Percentiles rank a stretch among this genome's conserved stretches.
Conservation (phyloP, 2,113 vertebrate species). For the Symphodus melops region DNA sequence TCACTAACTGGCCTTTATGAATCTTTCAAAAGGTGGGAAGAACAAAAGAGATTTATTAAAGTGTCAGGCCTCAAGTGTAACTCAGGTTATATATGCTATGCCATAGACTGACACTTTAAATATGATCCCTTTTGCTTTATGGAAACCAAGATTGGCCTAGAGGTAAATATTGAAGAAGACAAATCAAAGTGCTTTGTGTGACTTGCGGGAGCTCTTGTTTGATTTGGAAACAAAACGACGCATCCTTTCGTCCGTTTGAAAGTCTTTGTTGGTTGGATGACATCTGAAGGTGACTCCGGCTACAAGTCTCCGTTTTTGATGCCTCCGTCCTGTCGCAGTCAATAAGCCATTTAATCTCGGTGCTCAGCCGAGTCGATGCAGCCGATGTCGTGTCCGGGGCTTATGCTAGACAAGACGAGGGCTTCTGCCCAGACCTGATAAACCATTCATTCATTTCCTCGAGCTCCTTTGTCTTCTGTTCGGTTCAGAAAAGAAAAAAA, state of each 20-base stretch:
- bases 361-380: slow-evolving; percentile 77
- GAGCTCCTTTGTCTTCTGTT: slow-evolving; percentile 81
- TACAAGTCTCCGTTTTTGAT: slow-evolving; percentile 70
- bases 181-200: slow-evolving; percentile 28
- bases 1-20: slow-evolving; percentile 75
- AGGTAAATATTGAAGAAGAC: slow-evolving; percentile 38
- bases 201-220: slow-evolving; percentile 18
- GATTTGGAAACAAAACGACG: slow-evolving; percentile 16
- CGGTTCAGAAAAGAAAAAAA: slow-evolving; percentile 63
- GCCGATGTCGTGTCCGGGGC: slow-evolving; percentile 73
- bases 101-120: slow-evolving; percentile 39
- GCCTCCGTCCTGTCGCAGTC: slow-evolving; percentile 74
- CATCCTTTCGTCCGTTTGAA: slow-evolving; percentile 35
- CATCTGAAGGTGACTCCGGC: slow-evolving; percentile 82
- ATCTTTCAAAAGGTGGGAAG: slow-evolving; percentile 55
- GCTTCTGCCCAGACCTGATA: slow-evolving; percentile 81
- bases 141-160: background rate
- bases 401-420: slow-evolving; percentile 67
- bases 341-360: slow-evolving; percentile 86
- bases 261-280: slow-evolving; percentile 50
- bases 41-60: slow-evolving; percentile 56
- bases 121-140: slow-evolving; percentile 17
- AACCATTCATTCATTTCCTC: slow-evolving; percentile 76
- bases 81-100: slow-evolving; percentile 16
- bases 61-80: slow-evolving; percentile 36